These are phyloP conservation scores for Tamias sibiricus DNA, from an alignment of 2,113 vertebrate genomes.

Conservation along the genomic window DNA sequence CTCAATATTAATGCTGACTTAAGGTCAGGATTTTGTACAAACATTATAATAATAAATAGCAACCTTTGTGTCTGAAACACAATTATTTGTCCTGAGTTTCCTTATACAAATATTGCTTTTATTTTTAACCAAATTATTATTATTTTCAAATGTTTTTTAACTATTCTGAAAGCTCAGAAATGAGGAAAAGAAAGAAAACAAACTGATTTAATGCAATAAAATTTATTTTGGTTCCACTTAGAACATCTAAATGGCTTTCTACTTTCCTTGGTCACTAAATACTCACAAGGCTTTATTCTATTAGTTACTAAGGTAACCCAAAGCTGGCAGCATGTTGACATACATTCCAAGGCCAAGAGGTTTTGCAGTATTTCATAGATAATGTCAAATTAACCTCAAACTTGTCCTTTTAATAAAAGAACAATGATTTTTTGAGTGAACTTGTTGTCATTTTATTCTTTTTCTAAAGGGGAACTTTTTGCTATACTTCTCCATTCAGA, in stretches of 20 bases:
- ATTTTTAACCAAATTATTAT: constrained; percentile 39
- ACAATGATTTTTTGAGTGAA: constrained; percentile 67
- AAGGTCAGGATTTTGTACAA: constrained; percentile 47
- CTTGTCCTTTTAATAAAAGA: constrained; percentile 75
- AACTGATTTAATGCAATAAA: constrained; percentile 44
- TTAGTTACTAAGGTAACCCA: constrained; percentile 88
- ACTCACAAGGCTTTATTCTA: constrained; percentile 80
- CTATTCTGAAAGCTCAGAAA: constrained; percentile 32
- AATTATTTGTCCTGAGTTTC: constrained; percentile 48
- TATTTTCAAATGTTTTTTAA: constrained; percentile 35
- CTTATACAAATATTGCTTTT: constrained; percentile 38
- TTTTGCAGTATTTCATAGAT: constrained; percentile 82
- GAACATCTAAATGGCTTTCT: constrained; percentile 80
- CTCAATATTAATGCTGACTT: constrained; percentile 18
- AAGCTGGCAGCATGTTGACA: constrained; percentile 82
- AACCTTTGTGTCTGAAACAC: constrained; percentile 1
- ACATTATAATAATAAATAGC: not conserved
- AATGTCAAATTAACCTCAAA: constrained; percentile 84
- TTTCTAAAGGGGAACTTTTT: constrained; percentile 35
- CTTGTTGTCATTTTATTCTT: constrained; percentile 70
- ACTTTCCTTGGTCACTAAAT: constrained; percentile 83
- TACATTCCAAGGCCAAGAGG: constrained; percentile 85
- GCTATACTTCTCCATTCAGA: constrained; percentile 9
- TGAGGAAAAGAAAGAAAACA: constrained; percentile 47
- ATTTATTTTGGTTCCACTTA: constrained; percentile 68